phyloP scores from a whole-genome alignment of 2,888 invertebrate genomes.

The Iphiclides podalirius region DNA sequence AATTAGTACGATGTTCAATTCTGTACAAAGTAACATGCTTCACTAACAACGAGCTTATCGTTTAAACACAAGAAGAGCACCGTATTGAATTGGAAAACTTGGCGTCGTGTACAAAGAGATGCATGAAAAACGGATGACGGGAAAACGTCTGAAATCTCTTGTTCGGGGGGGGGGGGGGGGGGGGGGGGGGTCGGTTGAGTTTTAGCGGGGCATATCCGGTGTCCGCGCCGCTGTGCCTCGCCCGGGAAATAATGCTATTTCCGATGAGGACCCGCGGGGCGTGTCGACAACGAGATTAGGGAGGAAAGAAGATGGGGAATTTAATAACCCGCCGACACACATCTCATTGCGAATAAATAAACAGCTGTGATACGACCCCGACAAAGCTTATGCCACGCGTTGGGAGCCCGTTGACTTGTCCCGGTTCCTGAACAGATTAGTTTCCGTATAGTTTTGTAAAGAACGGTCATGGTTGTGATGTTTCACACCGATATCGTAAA shows the following conservation, averaged over 20 bases:
- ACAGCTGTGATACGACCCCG: conserved; percentile 29
- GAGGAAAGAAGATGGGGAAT: conserved; percentile 61
- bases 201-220: conserved; percentile 54
- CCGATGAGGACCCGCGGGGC: conserved; percentile 69
- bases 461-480: too few relatives aligned
- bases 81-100: too few relatives aligned
- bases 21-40: too few relatives aligned
- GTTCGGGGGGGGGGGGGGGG: conserved; percentile 49
- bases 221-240: conserved; percentile 52
- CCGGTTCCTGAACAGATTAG: too few relatives aligned
- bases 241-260: conserved; percentile 68
- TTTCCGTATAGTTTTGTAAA: too few relatives aligned
- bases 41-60: too few relatives aligned
- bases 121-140: conserved; percentile 41
- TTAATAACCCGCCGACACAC: conserved; percentile 65
- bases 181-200: conserved; percentile 30
- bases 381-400: not conserved
- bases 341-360: conserved; percentile 50
- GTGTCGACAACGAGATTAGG: conserved; percentile 66
- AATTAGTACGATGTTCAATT: too few relatives aligned
- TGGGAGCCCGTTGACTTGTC: too few relatives aligned
- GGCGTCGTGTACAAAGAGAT: not conserved
- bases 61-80: too few relatives aligned
- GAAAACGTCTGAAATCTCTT: conserved; percentile 50
- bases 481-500: too few relatives aligned